phyloP scores from a whole-genome alignment of 2,888 invertebrate species.

The Apantesis nais region DNA sequence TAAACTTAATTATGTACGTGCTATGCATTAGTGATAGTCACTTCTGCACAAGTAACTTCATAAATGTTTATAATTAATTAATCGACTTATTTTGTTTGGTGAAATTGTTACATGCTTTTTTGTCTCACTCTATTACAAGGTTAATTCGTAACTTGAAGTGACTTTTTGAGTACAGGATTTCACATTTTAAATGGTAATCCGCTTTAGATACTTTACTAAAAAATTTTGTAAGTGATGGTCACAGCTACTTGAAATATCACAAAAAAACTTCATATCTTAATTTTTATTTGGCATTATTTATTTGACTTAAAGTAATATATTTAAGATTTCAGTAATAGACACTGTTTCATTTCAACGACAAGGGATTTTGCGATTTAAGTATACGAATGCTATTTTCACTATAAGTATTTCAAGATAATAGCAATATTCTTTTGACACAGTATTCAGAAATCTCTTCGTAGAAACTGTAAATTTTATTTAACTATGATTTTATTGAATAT shows the following conservation, averaged over 20 bases:
- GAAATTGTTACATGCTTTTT: not conserved
- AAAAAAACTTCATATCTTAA: conserved; percentile 10
- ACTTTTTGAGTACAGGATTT: not conserved
- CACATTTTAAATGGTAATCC: not conserved
- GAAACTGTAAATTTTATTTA: not conserved
- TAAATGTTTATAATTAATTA: not conserved
- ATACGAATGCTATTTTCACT: not conserved
- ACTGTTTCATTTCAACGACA: not conserved
- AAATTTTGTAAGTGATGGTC: conserved; percentile 13
- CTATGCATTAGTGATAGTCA: conserved; percentile 16
- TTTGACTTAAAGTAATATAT: not conserved
- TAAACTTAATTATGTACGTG: conserved; percentile 3
- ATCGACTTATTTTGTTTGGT: not conserved
- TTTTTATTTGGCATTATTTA: conserved; percentile 9
- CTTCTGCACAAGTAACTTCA: not conserved
- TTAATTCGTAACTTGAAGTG: not conserved
- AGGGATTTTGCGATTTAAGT: not conserved
- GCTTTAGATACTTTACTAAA: not conserved
- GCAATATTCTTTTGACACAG: not conserved
- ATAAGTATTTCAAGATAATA: too few relatives aligned
- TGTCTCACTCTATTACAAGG: not conserved
- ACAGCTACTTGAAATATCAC: conserved; percentile 21
- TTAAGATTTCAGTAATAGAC: not conserved
- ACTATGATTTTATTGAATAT: conserved; percentile 20
- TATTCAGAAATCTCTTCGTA: not conserved